Conservation (phyloP, 2,888 invertebrate species). For the Andrena marginata region DNA sequence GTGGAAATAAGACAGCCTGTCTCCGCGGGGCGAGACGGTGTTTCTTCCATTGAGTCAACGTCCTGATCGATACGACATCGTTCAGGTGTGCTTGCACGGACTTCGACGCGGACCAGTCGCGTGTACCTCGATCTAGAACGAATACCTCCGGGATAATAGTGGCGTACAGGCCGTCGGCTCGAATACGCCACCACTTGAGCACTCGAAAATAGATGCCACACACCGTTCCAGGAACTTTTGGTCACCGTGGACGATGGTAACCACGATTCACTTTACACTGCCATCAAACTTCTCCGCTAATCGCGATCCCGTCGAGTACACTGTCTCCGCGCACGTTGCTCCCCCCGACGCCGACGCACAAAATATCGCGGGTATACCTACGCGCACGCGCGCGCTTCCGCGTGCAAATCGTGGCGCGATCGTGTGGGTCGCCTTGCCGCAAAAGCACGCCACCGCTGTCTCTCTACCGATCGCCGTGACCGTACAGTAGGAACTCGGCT, state of each 20-base stretch:
- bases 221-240: constrained; percentile 49
- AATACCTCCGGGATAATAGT: constrained; percentile 17
- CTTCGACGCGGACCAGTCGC: constrained; percentile 15
- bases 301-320: constrained; percentile 7
- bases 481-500: constrained; percentile 72
- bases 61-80: constrained; percentile 9
- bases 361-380: not conserved
- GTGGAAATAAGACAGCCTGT: constrained; percentile 10
- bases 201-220: constrained; percentile 60
- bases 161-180: constrained; percentile 8
- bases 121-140: constrained; percentile 13
- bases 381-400: not conserved
- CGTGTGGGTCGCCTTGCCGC: not conserved
- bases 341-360: constrained; percentile 8
- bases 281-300: constrained; percentile 2
- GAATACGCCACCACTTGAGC: constrained; percentile 37
- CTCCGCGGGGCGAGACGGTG: not conserved
- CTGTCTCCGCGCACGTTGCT: not conserved
- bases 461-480: constrained; percentile 54
- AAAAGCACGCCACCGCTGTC: constrained; percentile 39
- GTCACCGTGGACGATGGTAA: constrained; percentile 34
- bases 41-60: constrained; percentile 48
- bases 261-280: constrained; percentile 20
- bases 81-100: no score
- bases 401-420: constrained; percentile 14